phyloP scores from a whole-genome alignment of 1,140 invertebrate species.

The Eurosta solidaginis region DNA sequence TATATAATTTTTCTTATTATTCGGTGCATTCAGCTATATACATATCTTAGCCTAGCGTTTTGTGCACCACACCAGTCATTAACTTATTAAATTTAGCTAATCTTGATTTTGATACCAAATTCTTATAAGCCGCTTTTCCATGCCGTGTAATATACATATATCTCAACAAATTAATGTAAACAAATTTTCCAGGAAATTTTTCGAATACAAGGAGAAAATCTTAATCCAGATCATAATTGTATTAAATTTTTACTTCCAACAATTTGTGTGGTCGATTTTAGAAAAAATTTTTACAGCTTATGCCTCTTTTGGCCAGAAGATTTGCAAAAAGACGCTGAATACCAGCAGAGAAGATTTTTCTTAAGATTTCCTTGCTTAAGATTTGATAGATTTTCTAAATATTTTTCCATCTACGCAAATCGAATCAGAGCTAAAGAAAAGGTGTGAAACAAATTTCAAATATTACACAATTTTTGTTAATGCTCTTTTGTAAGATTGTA shows the following conservation, averaged over 20 bases:
- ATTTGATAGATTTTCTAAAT: background rate
- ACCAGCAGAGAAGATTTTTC: no score
- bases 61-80: no score
- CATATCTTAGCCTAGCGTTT: no score
- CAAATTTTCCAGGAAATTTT: slow-evolving; percentile 15
- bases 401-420: background rate
- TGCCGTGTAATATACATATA: background rate
- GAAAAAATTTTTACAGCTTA: no score
- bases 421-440: background rate
- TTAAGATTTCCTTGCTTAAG: no score
- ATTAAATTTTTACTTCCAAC: background rate
- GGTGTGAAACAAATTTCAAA: background rate
- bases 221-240: background rate
- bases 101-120: no score
- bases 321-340: no score
- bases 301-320: no score
- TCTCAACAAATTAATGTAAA: background rate
- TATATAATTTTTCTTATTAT: no score
- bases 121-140: background rate
- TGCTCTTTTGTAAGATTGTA: background rate
- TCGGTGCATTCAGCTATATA: no score
- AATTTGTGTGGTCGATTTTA: background rate
- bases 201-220: background rate
- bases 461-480: background rate
- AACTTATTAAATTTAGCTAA: no score